Evolutionary conservation across 2,113 vertebrate species (phyloP).

Genomic region (Polypterus senegalus): DNA sequence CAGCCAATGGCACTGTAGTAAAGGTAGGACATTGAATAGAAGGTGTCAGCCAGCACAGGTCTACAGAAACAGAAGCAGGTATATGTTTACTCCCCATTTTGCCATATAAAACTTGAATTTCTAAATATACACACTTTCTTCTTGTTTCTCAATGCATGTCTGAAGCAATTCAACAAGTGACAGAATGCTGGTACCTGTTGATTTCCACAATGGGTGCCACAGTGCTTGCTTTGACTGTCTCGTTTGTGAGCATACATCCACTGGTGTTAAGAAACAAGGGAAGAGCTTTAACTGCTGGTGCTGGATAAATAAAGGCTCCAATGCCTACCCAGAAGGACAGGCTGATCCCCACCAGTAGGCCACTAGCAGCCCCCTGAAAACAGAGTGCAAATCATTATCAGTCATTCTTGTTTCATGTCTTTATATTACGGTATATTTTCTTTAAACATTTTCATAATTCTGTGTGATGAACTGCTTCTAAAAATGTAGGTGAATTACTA

Average conservation of each 20-base stretch:
- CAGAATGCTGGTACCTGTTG: no score
- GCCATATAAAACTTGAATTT: no score
- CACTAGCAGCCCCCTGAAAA: slow-evolving; percentile 55
- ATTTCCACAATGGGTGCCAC: slow-evolving; percentile 5
- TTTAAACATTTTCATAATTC: no score
- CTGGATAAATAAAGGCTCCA: slow-evolving; percentile 56
- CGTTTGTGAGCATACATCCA: slow-evolving; percentile 33
- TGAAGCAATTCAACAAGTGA: no score
- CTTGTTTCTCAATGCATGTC: no score
- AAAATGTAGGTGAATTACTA: no score
- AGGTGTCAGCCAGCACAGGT: slow-evolving; percentile 51
- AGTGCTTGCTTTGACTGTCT: slow-evolving; percentile 3
- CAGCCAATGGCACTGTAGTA: slow-evolving; percentile 67
- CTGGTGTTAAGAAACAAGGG: slow-evolving; percentile 47
- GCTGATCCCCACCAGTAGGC: slow-evolving; percentile 47
- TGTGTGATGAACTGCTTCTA: no score
- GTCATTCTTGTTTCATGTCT: no score
- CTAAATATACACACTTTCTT: no score
- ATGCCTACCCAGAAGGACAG: slow-evolving; percentile 55
- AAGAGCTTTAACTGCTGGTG: slow-evolving; percentile 37
- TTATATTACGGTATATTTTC: no score
- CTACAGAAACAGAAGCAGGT: slow-evolving; percentile 30
- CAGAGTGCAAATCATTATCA: background rate
- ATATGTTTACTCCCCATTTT: no score
- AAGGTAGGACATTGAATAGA: slow-evolving; percentile 69